These are phyloP conservation scores for Balanococcus diminutus DNA, from an alignment of 2,888 invertebrate species.

Conservation along the genomic window DNA sequence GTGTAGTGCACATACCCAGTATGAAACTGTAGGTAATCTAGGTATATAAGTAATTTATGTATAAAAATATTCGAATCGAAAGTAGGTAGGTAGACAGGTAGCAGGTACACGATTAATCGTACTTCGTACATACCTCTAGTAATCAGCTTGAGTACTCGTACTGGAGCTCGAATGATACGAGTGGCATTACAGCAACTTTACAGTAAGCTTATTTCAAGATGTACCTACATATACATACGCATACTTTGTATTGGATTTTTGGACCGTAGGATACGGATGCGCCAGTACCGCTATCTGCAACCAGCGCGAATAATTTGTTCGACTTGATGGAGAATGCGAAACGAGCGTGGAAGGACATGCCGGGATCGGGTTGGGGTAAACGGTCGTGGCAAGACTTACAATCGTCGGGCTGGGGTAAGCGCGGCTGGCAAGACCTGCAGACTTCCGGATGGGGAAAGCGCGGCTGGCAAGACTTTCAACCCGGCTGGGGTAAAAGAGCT, in stretches of 20 bases:
- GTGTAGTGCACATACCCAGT: too few relatives aligned
- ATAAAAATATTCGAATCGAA: neutral
- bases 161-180: too few relatives aligned
- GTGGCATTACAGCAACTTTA: too few relatives aligned
- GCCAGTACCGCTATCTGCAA: neutral
- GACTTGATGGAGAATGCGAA: slow-evolving; percentile 59
- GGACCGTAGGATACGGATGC: neutral
- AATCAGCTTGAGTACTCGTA: neutral
- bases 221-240: too few relatives aligned
- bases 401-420: slow-evolving; percentile 65
- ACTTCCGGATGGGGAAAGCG: slow-evolving; percentile 61
- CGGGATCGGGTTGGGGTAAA: slow-evolving; percentile 66
- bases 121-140: neutral
- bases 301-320: neutral
- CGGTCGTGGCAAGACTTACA: slow-evolving; percentile 69
- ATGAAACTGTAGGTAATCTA: too few relatives aligned
- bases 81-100: neutral
- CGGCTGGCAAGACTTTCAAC: slow-evolving; percentile 67
- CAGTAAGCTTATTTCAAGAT: too few relatives aligned
- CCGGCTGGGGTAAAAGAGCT: slow-evolving; percentile 67
- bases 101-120: neutral
- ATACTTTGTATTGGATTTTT: neutral
- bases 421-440: slow-evolving; percentile 67
- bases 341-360: slow-evolving; percentile 66
- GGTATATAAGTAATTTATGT: neutral